Base-by-base conservation (phyloP, 2,888 invertebrate genomes). In the Sinohyriopsis cumingii region DNA sequence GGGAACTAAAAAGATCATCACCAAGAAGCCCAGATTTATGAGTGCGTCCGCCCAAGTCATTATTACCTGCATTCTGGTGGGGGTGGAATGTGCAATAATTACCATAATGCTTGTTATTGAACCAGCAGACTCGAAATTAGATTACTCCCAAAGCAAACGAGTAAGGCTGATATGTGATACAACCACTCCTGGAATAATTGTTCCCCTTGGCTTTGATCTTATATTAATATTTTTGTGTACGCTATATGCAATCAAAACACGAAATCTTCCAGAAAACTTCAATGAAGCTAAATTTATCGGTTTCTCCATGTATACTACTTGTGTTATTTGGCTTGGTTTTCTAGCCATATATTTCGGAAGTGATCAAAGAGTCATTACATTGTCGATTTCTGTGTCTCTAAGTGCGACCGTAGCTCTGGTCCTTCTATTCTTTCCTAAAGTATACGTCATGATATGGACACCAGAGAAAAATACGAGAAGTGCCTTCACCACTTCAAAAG, bases 231-330 rank as follows among this genome's bases (percentile, higher is more conserved):
- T 92, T 6, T 91, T 95, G 72, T 99, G 99, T 90, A 99, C 99
- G 0, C 93, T 99, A 20, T 99, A 99, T 88, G 99, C 99, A 0
- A 84, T 90, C 9, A 88, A 88, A 79, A 89, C 90, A 0, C 93
- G 99, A 80, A 99, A 99, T 92, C 95, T 99, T 76, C 99, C 99
- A 0, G 99, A 99, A 90, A 98, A 98, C 59, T 99, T 99, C 91
- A 99, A 99, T 91, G 99, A 90, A 77, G 89, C 89, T 55, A 91
- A 91, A 80, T 91, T 91, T 77, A 94, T 94, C 77, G 94, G 99
- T 93, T 99, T 99, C 91, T 98, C 98, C 33, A 99, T 99, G 99
- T 99, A 97, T 91, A 98, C 98, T 60, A 98, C 98, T 53, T 82
- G 97, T 90, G 95, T 98, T 77, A 97, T 98, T 88, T 99, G 99